These are phyloP conservation scores for Barbus barbus DNA, from an alignment of 2,113 vertebrate species.

Conservation along the genomic window DNA sequence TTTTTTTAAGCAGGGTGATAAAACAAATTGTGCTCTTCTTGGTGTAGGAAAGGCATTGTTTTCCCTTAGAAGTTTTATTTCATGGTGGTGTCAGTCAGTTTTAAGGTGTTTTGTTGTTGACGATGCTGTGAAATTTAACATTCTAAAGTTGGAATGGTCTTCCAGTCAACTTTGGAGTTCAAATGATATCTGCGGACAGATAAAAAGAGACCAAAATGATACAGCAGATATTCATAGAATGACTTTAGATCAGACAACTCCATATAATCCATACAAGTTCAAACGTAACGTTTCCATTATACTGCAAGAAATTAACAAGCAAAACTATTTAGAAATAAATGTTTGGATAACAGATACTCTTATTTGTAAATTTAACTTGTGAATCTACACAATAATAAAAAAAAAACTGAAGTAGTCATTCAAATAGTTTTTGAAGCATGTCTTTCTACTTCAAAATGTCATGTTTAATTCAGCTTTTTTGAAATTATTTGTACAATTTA, in stretches of 20 bases:
- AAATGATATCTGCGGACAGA: slow-evolving; percentile 73
- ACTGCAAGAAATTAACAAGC: too few relatives aligned
- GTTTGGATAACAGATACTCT: background rate
- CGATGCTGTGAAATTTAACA: slow-evolving; percentile 89
- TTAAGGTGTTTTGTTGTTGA: slow-evolving; percentile 82
- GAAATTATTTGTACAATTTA: too few relatives aligned
- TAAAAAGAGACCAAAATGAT: background rate
- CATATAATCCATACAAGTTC: too few relatives aligned
- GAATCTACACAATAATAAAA: too few relatives aligned
- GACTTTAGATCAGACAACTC: background rate
- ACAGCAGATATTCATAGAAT: background rate
- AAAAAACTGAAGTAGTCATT: too few relatives aligned
- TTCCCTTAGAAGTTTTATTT: slow-evolving; percentile 85
- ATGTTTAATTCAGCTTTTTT: too few relatives aligned
- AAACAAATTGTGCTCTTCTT: slow-evolving; percentile 99
- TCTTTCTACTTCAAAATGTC: too few relatives aligned
- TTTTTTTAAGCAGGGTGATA: slow-evolving; percentile 76
- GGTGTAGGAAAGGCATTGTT: slow-evolving; percentile 87
- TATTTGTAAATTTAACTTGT: too few relatives aligned
- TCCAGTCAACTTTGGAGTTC: slow-evolving; percentile 91
- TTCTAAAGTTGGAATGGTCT: slow-evolving; percentile 92
- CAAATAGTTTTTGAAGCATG: too few relatives aligned
- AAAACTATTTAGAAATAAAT: background rate
- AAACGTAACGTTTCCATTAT: too few relatives aligned
- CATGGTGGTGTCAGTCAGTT: slow-evolving; percentile 93